Percentiles rank a stretch among this genome's conserved stretches.
These are phyloP conservation scores for Smutsia gigantea DNA, from an alignment of 2,797 vertebrate genomes.

Conservation along the genomic window DNA sequence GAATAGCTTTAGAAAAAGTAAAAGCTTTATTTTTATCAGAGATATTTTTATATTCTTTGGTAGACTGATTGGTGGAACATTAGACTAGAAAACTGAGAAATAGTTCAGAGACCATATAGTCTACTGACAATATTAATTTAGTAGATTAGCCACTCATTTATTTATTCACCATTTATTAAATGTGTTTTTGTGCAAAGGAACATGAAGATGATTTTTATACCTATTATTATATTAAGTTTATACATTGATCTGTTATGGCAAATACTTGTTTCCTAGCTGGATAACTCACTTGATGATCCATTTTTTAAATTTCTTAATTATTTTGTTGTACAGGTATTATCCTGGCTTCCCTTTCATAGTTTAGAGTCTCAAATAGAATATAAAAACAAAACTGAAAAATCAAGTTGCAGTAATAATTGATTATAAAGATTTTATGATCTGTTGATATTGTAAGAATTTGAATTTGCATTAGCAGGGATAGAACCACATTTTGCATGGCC, in stretches of 20 bases:
- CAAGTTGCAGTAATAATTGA: conserved; percentile 31
- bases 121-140: neutral
- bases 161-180: conserved; percentile 13
- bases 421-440: conserved; percentile 61
- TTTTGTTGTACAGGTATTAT: neutral
- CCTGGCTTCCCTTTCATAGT: neutral
- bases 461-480: neutral
- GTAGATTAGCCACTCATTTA: neutral
- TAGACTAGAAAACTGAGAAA: neutral
- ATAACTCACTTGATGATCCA: neutral
- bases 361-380: conserved; percentile 11
- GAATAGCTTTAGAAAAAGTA: neutral
- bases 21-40: neutral
- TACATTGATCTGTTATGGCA: neutral
- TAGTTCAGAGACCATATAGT: neutral
- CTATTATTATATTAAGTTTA: neutral
- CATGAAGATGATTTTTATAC: neutral
- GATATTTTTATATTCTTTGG: neutral
- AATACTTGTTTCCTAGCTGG: neutral
- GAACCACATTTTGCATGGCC: neutral
- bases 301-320: neutral
- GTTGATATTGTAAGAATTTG: conserved; percentile 53
- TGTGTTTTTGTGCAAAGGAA: neutral
- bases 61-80: neutral
- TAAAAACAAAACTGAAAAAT: neutral